Conservation (phyloP, 2,113 vertebrate genomes). For the Aldabrachelys gigantea region DNA sequence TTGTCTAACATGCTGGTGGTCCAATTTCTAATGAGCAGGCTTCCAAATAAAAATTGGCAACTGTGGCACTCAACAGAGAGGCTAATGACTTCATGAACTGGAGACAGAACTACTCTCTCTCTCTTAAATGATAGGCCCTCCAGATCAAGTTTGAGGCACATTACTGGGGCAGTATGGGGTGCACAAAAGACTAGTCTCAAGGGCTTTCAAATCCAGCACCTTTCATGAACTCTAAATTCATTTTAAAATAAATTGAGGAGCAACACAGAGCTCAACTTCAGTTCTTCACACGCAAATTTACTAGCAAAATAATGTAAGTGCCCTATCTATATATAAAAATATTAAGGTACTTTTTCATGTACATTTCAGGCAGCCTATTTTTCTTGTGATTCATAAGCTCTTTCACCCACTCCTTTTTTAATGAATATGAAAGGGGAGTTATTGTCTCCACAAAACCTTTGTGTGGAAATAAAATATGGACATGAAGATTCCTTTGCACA, state of each 20-base stretch:
- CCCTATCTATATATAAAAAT: neutral
- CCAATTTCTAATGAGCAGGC: neutral
- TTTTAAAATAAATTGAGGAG: neutral
- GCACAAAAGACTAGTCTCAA: neutral
- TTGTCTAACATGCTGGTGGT: rapidly evolving
- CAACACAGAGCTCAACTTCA: neutral
- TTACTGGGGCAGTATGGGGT: neutral
- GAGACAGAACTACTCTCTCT: neutral
- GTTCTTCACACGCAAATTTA: neutral
- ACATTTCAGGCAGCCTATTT: neutral
- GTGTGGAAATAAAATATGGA: neutral
- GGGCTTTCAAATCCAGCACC: neutral
- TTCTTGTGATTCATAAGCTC: neutral
- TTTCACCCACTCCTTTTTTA: neutral
- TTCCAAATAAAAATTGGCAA: constrained; percentile 14
- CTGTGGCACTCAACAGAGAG: neutral
- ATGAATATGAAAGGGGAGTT: neutral
- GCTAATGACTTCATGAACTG: neutral
- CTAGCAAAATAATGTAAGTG: neutral
- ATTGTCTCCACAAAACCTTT: neutral
- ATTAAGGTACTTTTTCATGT: neutral
- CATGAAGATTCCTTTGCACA: neutral
- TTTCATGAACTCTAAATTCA: neutral
- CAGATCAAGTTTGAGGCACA: neutral
- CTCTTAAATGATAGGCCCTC: neutral